Evolutionary conservation across 2,797 vertebrate species (phyloP), one percentile per base, ranked within the genome.

Genomic region (Merluccius polli): DNA sequence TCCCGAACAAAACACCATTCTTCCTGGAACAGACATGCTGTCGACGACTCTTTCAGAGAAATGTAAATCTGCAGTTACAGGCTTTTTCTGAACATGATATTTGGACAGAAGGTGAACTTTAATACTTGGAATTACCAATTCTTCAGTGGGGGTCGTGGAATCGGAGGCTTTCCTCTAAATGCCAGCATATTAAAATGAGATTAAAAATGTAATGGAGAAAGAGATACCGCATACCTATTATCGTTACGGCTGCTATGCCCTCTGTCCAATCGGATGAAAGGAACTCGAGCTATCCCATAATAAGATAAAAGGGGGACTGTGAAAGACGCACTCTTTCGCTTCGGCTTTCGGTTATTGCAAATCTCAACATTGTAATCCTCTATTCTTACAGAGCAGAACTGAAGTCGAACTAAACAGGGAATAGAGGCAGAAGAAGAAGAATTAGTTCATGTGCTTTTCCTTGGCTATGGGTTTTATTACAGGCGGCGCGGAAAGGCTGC

Each of bases 131-230:
- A 59, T n/a, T 7, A 52, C 21, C 7, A 52, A 52, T 59, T 59
- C 48, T 59, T 21, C 48, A 59, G 21, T 24, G 48, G 48, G 6
- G 48, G 48, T 59, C 15, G 48, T 24, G 48, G 48, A 59, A 59
- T 18, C 48, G 6, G 48, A 59, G 44, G 0, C n/a, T 59, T 24
- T n/a, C n/a, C 41, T 59, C 48, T 9, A 59, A 59, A 59, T 59
- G 48, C 48, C 48, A 59, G 48, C 48, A 59, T 59, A 59, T 59
- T 59, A 59, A 59, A 52, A 52, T 59, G 48, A 59, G 21, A 59
- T n/a, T 59, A 59, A 59, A 59, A 59, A n/a, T 59, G 48, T 59
- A 59, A 59, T 59, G 9, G 48, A n/a, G 48, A 59, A n/a, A n/a
- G 21, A 0, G 48, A 59, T 59, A n/a, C 48, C 21, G 21, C 48